A percentile compares a stretch with the other conserved stretches of the same genome.
These are phyloP conservation scores for Panagrolaimus sp. DNA, from an alignment of 1,140 invertebrate genomes.

Conservation along the genomic window DNA sequence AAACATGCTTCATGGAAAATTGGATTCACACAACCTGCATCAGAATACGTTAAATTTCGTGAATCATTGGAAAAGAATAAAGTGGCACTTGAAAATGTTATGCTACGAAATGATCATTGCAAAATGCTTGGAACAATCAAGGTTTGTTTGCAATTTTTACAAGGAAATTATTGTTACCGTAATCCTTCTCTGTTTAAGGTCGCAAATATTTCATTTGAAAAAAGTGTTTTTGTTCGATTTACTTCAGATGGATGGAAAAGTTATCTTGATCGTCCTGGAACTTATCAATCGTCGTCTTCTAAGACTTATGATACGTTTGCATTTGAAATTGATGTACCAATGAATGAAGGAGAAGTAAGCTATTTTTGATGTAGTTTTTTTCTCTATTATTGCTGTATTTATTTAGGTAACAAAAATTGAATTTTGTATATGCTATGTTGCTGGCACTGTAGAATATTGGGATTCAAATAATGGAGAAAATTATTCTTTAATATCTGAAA, in stretches of 20 bases:
- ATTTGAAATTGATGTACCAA: conserved; percentile 75
- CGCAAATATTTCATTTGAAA: conserved; percentile 78
- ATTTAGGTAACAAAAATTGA: conserved; percentile 64
- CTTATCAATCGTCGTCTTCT: conserved; percentile 64
- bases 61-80: conserved; percentile 72
- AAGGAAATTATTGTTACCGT: neutral
- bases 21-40: conserved; percentile 80
- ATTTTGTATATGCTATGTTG: conserved; percentile 80
- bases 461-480: conserved; percentile 77
- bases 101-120: conserved; percentile 74
- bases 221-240: conserved; percentile 74
- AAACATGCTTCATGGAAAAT: conserved; percentile 67
- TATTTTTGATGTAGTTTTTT: neutral
- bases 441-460: conserved; percentile 68
- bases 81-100: conserved; percentile 84
- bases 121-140: conserved; percentile 81
- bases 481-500: conserved; percentile 62
- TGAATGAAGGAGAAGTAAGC: conserved; percentile 42
- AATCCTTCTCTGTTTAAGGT: conserved; percentile 39
- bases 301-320: conserved; percentile 80
- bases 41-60: conserved; percentile 82
- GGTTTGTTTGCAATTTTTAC: conserved; percentile 62
- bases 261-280: conserved; percentile 71
- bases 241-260: conserved; percentile 74
- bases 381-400: neutral